phyloP scores from a whole-genome alignment of 2,113 vertebrate genomes.

The Maccullochella peelii region DNA sequence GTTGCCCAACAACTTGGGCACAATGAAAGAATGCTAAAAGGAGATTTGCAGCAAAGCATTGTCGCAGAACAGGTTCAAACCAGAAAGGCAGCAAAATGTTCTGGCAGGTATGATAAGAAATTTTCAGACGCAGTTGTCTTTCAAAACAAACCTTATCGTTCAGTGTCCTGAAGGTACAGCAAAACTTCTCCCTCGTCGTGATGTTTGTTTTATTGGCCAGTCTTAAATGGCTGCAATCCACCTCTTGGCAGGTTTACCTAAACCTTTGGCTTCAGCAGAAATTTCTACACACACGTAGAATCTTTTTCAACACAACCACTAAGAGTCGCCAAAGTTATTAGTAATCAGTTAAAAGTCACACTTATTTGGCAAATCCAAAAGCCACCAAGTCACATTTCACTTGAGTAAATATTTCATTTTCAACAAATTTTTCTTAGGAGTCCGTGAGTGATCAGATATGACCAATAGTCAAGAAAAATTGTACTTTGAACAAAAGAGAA shows the following conservation, averaged over 20 bases:
- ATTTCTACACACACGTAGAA: neutral
- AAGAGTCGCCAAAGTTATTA: no score
- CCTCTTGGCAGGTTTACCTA: neutral
- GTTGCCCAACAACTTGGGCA: neutral
- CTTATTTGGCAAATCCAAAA: neutral
- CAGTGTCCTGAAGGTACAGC: constrained; percentile 20
- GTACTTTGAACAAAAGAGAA: neutral
- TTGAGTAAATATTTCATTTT: neutral
- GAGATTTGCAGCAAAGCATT: constrained; percentile 3
- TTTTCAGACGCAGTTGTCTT: constrained; percentile 30
- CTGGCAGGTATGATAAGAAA: constrained; percentile 47
- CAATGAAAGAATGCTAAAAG: neutral
- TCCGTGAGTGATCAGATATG: neutral
- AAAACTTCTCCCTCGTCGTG: constrained; percentile 13
- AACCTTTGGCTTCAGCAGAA: neutral
- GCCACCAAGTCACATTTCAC: neutral
- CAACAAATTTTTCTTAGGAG: neutral
- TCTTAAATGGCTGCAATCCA: constrained; percentile 5
- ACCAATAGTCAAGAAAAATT: neutral
- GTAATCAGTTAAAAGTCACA: neutral
- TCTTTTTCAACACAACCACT: neutral
- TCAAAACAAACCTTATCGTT: constrained; percentile 27
- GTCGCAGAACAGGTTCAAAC: constrained; percentile 13
- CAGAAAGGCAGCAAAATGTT: neutral
- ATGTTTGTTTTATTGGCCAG: neutral